Conservation (phyloP, 2,888 invertebrate species). For the Pterostichus madidus region DNA sequence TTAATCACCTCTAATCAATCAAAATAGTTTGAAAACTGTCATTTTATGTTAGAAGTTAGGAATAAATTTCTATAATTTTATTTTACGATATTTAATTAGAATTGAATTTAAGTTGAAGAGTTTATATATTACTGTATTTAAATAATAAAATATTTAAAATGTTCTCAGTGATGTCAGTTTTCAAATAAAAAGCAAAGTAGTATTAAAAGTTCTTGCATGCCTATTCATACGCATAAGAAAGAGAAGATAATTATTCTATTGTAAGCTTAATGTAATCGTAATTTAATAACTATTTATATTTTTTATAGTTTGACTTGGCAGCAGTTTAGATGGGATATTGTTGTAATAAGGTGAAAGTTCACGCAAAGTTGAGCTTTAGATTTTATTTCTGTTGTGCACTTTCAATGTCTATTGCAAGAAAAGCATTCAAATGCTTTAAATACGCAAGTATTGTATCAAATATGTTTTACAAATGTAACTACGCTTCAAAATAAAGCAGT, state of each 20-base stretch:
- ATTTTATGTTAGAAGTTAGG: background rate
- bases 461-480: background rate
- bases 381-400: constrained; percentile 10
- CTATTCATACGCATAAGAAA: constrained; percentile 1
- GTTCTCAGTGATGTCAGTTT: background rate
- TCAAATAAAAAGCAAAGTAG: background rate
- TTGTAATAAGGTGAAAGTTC: background rate
- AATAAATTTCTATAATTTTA: background rate
- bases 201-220: background rate
- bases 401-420: constrained; percentile 14
- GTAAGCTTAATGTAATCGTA: constrained; percentile 4
- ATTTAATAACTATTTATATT: constrained; percentile 30
- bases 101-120: background rate
- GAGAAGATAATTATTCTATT: background rate
- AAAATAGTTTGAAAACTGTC: too few species aligned
- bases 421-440: too few species aligned
- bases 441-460: background rate
- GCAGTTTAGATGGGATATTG: background rate
- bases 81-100: background rate
- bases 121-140: too few species aligned
- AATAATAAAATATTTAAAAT: too few species aligned
- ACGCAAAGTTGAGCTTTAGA: too few species aligned
- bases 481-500: constrained; percentile 19
- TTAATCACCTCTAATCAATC: too few species aligned
- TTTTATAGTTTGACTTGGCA: constrained; percentile 36